Evolutionary conservation across 2,113 vertebrate genomes (phyloP), one percentile per base, ranked within the genome.

Genomic region (Catharus bicknelli): DNA sequence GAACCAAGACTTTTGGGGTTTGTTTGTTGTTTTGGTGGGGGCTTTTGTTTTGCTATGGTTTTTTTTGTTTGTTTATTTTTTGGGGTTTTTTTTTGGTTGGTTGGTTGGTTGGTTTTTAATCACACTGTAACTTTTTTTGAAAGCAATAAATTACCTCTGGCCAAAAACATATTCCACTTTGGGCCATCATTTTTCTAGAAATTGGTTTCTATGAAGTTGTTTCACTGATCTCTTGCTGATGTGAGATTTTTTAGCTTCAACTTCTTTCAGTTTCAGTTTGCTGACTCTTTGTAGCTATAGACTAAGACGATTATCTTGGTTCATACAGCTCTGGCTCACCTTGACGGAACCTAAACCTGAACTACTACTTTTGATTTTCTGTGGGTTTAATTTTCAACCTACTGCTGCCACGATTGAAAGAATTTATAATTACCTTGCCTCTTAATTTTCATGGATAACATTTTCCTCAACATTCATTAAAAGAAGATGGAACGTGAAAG

Each of bases 71-170:
- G 7, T 23, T 11, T 48, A 29, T 30, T 32, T 25, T 4, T 13
- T 36, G 34, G 34, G 40, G 13, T 11, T 57, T 70, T 27, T 12
- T 47, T 47, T 48, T 48, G 11, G 12, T 58, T 16, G 48, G 5
- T n/a, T 66, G 22, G n/a, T 59, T 59, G 34, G 45, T 38, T 38
- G 16, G 16, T 53, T 25, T 67, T 29, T 48, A 77, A 53, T 57
- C 22, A n/a, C 47, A 40, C 11, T 53, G 29, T 50, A 77, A 68
- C 30, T 79, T 68, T 78, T 78, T 75, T 36, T 93, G 48, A 91
- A 87, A 93, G 84, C 29, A 96, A 92, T 83, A 76, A 77, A 84
- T 87, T 73, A 93, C 32, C 40, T 86, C 85, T 88, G 45, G 76
- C 50, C 57, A 91, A 90, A 94, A 55, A 23, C 36, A 36, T 79